Conservation (phyloP, 2,797 vertebrate species). For the Acridotheres tristis region DNA sequence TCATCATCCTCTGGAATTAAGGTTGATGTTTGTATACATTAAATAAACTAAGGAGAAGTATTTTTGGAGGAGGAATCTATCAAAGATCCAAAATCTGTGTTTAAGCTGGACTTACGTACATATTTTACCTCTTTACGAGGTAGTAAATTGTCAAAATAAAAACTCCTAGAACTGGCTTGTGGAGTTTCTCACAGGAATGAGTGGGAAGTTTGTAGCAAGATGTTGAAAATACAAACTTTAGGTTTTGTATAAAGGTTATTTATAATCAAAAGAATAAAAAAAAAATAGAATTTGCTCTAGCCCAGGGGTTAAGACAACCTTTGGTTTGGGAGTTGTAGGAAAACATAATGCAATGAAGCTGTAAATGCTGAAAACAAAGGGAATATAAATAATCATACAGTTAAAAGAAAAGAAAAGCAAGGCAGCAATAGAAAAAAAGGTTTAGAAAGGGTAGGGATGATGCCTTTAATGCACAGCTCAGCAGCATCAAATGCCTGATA, state of each 20-base stretch:
- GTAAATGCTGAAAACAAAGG: conserved; percentile 3
- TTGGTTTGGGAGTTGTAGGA: neutral
- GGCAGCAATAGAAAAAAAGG: neutral
- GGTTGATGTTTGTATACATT: neutral
- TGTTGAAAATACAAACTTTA: neutral
- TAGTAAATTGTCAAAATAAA: neutral
- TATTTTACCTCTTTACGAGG: neutral
- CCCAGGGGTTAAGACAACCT: neutral
- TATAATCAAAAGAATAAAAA: neutral
- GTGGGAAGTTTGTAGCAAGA: neutral
- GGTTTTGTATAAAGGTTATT: neutral
- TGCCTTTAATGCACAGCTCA: neutral
- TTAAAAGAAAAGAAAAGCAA: neutral
- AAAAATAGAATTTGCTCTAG: neutral
- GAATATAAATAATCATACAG: neutral
- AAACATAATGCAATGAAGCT: neutral
- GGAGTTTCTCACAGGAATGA: neutral
- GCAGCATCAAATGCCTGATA: neutral
- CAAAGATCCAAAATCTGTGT: neutral
- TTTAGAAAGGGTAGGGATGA: neutral
- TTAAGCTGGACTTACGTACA: neutral
- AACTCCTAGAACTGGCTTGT: neutral
- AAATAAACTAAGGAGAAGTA: neutral
- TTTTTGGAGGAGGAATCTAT: neutral
- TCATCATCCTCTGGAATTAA: neutral